Evolutionary conservation across 2,113 vertebrate genomes (phyloP).

Genomic region (Burhinus oedicnemus): DNA sequence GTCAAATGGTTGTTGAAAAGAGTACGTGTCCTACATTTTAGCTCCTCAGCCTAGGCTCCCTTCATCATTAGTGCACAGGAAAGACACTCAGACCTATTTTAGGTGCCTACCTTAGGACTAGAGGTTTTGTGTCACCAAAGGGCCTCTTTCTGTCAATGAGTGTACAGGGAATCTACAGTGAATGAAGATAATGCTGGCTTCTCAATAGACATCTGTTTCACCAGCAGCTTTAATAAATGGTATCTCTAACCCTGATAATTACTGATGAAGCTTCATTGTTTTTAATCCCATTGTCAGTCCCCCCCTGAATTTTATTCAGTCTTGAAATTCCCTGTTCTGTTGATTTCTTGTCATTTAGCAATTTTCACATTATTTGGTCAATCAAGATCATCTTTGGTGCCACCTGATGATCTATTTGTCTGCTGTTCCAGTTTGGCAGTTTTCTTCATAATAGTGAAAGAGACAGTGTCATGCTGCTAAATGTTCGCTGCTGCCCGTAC

Average conservation of each 20-base stretch:
- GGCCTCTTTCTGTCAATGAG: not conserved
- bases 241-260: not conserved
- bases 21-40: not conserved
- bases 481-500: not conserved
- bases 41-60: not conserved
- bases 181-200: not conserved
- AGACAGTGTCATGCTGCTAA: not conserved
- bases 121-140: not conserved
- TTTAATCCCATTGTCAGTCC: not conserved
- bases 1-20: not conserved
- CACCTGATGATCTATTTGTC: not conserved
- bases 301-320: not conserved
- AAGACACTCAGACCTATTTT: not conserved
- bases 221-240: not conserved
- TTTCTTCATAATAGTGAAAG: not conserved
- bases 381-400: not conserved
- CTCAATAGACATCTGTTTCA: not conserved
- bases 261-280: not conserved
- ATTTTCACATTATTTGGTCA: not conserved
- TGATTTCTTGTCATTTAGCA: not conserved
- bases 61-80: not conserved
- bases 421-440: not conserved
- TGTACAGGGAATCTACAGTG: not conserved
- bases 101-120: not conserved
- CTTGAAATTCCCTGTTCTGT: not conserved